A percentile compares a stretch with the other conserved stretches of the same genome.
Evolutionary conservation across 2,797 vertebrate species (phyloP).

Genomic region (Mormyrus hasselquistii): DNA sequence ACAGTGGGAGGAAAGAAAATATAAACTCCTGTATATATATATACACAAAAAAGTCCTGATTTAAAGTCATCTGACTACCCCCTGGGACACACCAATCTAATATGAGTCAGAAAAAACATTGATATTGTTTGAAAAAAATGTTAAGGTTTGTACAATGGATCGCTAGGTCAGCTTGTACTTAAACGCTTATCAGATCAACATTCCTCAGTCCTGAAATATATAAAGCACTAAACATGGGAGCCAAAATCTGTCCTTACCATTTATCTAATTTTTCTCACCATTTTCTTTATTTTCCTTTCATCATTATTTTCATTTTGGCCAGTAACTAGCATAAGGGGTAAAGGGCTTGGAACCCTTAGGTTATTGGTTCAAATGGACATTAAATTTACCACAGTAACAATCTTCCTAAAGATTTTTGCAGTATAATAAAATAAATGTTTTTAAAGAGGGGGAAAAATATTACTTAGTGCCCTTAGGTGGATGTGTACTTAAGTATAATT

Average conservation of each 20-base stretch:
- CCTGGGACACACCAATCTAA: neutral
- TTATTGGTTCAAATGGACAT: neutral
- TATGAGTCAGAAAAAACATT: neutral
- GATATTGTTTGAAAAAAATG: neutral
- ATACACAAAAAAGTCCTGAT: neutral
- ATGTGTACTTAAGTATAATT: neutral
- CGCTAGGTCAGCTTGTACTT: neutral
- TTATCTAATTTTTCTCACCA: neutral
- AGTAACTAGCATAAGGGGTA: neutral
- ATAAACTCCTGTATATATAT: neutral
- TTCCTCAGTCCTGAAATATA: neutral
- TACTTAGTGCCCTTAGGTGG: neutral
- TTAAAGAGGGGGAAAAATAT: neutral
- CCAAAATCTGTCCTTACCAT: neutral
- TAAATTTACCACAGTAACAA: neutral
- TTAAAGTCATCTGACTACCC: neutral
- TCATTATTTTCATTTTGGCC: neutral
- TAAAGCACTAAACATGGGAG: neutral
- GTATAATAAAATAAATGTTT: neutral
- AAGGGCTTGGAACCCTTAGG: neutral
- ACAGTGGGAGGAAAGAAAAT: constrained; percentile 6
- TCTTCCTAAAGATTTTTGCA: neutral
- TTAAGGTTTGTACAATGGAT: neutral
- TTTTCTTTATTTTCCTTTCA: neutral
- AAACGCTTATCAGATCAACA: neutral